Evolutionary conservation across 2,888 invertebrate species (phyloP), one percentile per base, ranked within the genome.

Genomic region (Lepidochrysops patricia): DNA sequence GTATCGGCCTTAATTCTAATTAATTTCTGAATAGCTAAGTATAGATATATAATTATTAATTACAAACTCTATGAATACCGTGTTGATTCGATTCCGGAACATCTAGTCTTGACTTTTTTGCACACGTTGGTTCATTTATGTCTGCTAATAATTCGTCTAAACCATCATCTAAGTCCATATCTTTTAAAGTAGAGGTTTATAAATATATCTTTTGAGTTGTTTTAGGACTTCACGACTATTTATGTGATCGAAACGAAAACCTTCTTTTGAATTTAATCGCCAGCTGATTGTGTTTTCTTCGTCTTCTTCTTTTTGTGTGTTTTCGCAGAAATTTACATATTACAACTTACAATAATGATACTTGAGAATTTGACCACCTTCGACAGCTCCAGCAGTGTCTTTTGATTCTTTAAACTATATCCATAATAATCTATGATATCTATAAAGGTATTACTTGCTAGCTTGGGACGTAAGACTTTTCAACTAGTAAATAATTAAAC

Each of bases 131-230:
- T 67, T 85, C 87, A 68, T 72, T 72, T 25, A 89, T 76, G 68
- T 85, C 77, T n/a, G 89, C 88, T 50, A 90, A 66, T 61, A 90
- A 75, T 61, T 88, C 85, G 64, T 90, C 89, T 58, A 89, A 82
- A 4, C 80, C 84, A 62, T 89, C 89, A 62, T 89, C 89, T 67
- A 85, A 65, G 56, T 89, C 88, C 87, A 88, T 87, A 13, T 9
- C 19, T 23, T 23, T 23, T 3, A 12, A 4, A 6, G 3, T 12
- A 43, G n/a, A n/a, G n/a, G n/a, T n/a, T n/a, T n/a, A n/a, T n/a
- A n/a, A n/a, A n/a, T n/a, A n/a, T n/a, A 23, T 5, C 7, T 23
- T 43, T 43, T 9, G 6, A 1, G 1, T 6, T 29, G 6, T 29
- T 2, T 29, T 29, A 29, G 1, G 7, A 29, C 7, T 29, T 29